Base-by-base conservation (phyloP, 1,140 invertebrate species). In the Zaprionus ornatus region DNA sequence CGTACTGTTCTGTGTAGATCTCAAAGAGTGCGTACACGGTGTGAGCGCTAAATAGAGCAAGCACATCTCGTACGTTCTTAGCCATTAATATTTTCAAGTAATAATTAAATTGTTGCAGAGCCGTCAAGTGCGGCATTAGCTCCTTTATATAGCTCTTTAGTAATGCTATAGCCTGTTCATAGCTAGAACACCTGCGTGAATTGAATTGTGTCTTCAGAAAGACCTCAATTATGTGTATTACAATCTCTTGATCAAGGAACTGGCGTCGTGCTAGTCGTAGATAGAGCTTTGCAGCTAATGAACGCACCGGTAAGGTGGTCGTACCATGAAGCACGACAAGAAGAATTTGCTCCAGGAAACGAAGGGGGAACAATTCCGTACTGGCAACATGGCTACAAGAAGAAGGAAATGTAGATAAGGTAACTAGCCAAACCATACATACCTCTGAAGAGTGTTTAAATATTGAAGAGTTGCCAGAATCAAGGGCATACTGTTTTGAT, bases 151-250 rank as follows among this genome's bases (percentile, higher is more conserved):
- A 88, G 13, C 17, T 54, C 7, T 54, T 35, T 1, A 88, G 50
- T 4, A 61, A n/a, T 12, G 13, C 4, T 10, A 68, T 59, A 3
- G 80, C 74, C 32, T 70, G 48, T 3, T 61, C 40, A 45, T 73
- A 71, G 13, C 6, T 78, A 2, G 19, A 10, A 15, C 25, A 74
- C 4, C 50, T 65, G 0, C 35, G 56, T 10, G 4, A 29, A 12
- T 10, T 66, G 3, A 56, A 13, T 19, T 61, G 48, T 0, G 50
- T 37, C 62, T 88, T 88, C 0, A 62, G 4, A 37, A 79, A 88
- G 2, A 71, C 62, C n/a, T 84, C 74, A 17, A 88, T 21, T 3
- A 84, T 74, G 32, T 88, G 84, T n/a, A 73, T n/a, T 3, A 64
- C 56, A 52, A 88, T 74, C 9, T 81, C 71, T 9, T 7, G 27